phyloP scores from a whole-genome alignment of 2,113 vertebrate genomes.

The Eolophus roseicapilla region DNA sequence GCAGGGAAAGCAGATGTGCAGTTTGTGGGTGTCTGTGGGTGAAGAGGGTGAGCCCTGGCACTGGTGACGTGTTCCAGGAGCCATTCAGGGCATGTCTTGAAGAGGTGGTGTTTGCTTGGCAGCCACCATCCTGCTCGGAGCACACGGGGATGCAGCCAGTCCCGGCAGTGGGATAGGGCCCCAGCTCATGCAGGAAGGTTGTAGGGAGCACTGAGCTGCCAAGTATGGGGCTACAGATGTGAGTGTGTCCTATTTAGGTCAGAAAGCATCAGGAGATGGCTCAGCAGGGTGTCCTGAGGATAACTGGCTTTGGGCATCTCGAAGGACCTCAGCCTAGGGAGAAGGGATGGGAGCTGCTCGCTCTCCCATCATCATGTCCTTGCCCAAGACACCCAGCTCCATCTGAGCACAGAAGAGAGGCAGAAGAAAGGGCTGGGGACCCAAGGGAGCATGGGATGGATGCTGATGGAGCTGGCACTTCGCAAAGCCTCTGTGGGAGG shows the following conservation, averaged over 20 bases:
- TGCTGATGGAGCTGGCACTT: fast-evolving
- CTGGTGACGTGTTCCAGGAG: neutral
- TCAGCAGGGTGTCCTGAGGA: neutral
- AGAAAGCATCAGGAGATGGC: neutral
- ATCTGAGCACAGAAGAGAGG: fast-evolving
- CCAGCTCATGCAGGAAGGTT: fast-evolving
- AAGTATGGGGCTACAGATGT: fast-evolving
- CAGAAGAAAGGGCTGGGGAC: neutral
- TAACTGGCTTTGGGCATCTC: neutral
- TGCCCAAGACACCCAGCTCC: neutral
- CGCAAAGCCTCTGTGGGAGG: neutral
- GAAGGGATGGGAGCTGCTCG: fast-evolving
- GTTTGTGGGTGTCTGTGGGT: neutral
- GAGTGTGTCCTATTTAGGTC: neutral
- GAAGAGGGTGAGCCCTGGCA: neutral
- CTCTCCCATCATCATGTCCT: neutral
- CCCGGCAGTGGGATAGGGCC: neutral
- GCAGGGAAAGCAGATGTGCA: neutral
- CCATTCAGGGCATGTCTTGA: neutral
- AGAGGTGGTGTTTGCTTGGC: neutral
- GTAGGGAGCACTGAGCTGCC: neutral
- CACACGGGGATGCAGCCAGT: too few species aligned
- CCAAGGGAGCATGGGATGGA: neutral
- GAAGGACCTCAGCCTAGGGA: neutral
- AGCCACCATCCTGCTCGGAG: neutral